Base-by-base conservation (phyloP, 2,113 vertebrate species). In the Psammodynastes pulverulentus region DNA sequence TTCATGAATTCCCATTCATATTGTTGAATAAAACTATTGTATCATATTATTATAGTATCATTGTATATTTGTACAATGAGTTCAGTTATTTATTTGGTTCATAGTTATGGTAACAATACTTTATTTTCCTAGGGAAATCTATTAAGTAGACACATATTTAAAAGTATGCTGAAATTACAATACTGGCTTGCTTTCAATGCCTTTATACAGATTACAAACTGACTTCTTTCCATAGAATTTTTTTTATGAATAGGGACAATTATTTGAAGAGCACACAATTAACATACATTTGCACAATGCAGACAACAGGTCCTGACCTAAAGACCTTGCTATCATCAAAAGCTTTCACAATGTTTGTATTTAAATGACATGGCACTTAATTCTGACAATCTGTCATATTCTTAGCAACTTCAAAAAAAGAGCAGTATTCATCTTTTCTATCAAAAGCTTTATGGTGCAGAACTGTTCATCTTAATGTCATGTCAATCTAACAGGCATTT, bases 321-420 rank as follows among this genome's bases (percentile, higher is more conserved):
- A 95, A 95, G 89, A 34, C 39, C 39, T 52, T 52, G 26, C 85
- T 85, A 92, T 90, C 3, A 1, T 90, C 92, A 93, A 94, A 95
- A 95, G 90, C 95, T 96, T 93, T 96, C 94, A 93, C 88, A 0
- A 0, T 45, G 51, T 96, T 95, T 93, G 92, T 93, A 79, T 10
- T 43, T 54, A 93, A 95, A 94, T 92, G 95, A 94, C 89, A 93
- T n/a, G 52, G 91, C 95, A 96, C 92, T 95, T 96, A 94, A 95
- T 94, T 96, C 92, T 97, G 97, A 96, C 95, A 96, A 91, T 93
- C 95, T 96, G 95, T 96, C 96, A 96, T 92, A 95, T 94, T 96
- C 93, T 93, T 43, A 94, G 93, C 94, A 88, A 87, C 34, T 94
- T 96, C 88, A 93, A 93, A 96, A 96, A 79, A 87, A 95, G 91